phyloP scores from a whole-genome alignment of 2,888 invertebrate species.

The Dione juno region DNA sequence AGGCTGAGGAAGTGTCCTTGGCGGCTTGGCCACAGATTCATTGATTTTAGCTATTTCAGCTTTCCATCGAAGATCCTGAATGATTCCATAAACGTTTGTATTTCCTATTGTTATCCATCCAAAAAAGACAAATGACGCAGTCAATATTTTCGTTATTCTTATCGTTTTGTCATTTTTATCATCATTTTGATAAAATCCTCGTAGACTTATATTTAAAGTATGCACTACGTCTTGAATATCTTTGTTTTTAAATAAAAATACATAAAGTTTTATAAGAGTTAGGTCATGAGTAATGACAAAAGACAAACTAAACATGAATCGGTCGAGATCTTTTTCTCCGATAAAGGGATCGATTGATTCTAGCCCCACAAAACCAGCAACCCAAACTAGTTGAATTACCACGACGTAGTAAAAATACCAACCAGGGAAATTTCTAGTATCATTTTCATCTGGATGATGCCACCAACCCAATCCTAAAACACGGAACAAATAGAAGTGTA shows the following conservation, averaged over 20 bases:
- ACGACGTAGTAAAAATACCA: conserved; percentile 72
- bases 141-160: conserved; percentile 63
- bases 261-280: conserved; percentile 71
- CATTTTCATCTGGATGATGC: conserved; percentile 73
- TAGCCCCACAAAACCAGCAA: conserved; percentile 73
- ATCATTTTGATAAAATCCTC: conserved; percentile 70
- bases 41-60: conserved; percentile 60
- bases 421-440: conserved; percentile 68
- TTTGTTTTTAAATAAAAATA: conserved; percentile 72
- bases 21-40: conserved; percentile 55
- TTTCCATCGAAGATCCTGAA: conserved; percentile 72
- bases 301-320: conserved; percentile 78
- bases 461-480: conserved; percentile 77
- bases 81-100: conserved; percentile 67
- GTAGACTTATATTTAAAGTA: conserved; percentile 67
- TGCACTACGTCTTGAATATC: conserved; percentile 71
- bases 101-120: conserved; percentile 77
- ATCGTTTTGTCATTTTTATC: conserved; percentile 60
- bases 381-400: conserved; percentile 71
- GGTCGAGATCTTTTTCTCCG: conserved; percentile 73
- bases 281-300: conserved; percentile 78
- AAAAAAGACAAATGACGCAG: conserved; percentile 69
- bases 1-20: conserved; percentile 71
- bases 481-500: conserved; percentile 68
- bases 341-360: conserved; percentile 78